Evolutionary conservation across 1,140 invertebrate species (phyloP), one percentile per base, ranked within the genome.

Genomic region (Caenorhabditis tropicalis): DNA sequence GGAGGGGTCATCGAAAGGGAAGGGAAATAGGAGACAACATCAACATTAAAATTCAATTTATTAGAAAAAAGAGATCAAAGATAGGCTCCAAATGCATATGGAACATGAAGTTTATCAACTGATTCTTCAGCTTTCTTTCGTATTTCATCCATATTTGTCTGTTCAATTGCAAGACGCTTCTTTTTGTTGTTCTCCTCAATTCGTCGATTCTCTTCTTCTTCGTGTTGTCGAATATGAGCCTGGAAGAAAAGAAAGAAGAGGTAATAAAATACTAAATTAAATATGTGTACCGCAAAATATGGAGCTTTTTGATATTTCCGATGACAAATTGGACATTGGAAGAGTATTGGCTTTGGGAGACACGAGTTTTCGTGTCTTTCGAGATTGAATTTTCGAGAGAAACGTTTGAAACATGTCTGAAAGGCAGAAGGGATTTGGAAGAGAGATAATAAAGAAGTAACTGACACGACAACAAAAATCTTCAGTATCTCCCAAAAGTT

Each of bases 391-490:
- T 82, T 82, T 27, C 43, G 36, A 4, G 46, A 27, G 43, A 82
- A 82, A 19, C 48, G 36, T 74, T 82, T 82, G 33, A 82, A 82
- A n/a, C 82, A 82, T 7, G 33, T 65, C 82, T 82, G 48, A 74
- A 82, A 70, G 21, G 1, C n/a, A 46, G 7, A n/a, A 12, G n/a
- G 10, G 2, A 36, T 60, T 24, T 21, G 9, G 9, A 21, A 5
- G 16, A 3, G 16, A 15, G 12, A 46, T 4, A 74, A 65, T 51
- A 51, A 10, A 58, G 10, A 16, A 36, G 36, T 29, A n/a, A 48
- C 51, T 16, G 4, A 82, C 82, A 39, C n/a, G 43, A 46, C 82
- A 82, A n/a, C 36, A 65, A 24, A 29, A 82, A 51, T 74, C 39
- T n/a, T 58, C 56, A 12, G 36, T 46, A 19, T 82, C 82, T 16